phyloP scores from a whole-genome alignment of 2,888 invertebrate genomes.

The Lycocerus yunnanus region DNA sequence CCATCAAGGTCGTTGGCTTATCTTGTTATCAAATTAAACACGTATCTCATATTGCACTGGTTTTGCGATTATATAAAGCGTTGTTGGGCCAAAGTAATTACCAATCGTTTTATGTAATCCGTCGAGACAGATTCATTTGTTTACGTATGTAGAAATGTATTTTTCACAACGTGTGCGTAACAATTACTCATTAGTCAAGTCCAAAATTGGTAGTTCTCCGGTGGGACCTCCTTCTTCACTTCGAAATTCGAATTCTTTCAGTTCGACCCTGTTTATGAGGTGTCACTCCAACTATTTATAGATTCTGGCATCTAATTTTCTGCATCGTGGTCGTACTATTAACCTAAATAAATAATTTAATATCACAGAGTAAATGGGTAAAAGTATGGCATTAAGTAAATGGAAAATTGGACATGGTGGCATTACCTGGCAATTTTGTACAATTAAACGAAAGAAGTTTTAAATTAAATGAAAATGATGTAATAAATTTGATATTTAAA shows the following conservation, averaged over 20 bases:
- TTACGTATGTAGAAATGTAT: neutral
- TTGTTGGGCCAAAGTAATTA: neutral
- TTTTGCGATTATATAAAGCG: neutral
- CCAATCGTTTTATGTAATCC: neutral
- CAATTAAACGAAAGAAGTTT: neutral
- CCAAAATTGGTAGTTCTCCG: too few species aligned
- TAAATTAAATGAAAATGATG: neutral
- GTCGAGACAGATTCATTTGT: neutral
- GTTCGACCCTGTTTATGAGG: neutral
- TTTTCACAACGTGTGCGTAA: neutral
- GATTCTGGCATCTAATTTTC: neutral
- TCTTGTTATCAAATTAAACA: neutral
- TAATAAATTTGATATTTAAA: neutral
- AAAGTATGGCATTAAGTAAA: neutral
- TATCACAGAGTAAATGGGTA: neutral
- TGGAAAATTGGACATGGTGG: neutral
- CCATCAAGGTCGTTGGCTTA: neutral
- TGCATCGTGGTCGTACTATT: neutral
- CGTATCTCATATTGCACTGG: neutral
- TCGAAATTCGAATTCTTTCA: neutral
- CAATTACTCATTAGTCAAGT: neutral
- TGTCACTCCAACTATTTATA: neutral
- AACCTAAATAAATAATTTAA: neutral
- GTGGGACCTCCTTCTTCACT: neutral
- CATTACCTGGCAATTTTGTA: neutral